A percentile compares a stretch with the other conserved stretches of the same genome.
Conservation (phyloP, 2,888 invertebrate genomes). For the Drosophila histrio region DNA sequence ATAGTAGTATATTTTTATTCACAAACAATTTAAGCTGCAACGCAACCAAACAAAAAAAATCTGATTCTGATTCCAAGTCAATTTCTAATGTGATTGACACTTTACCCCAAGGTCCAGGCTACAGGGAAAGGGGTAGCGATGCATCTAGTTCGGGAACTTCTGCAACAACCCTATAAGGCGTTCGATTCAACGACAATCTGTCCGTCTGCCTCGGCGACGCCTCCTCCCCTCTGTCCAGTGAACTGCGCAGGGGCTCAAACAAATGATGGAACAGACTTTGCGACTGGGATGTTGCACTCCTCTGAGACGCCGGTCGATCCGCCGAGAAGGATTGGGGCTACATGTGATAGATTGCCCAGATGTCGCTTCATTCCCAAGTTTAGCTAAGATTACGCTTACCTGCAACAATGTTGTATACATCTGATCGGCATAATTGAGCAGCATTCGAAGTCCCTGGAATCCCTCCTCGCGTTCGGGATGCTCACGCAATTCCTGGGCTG, state of each 20-base stretch:
- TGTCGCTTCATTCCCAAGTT: no score
- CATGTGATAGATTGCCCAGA: background rate
- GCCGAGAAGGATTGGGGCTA: constrained; percentile 25
- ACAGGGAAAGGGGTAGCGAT: background rate
- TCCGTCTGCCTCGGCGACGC: background rate
- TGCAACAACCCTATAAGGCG: constrained; percentile 15
- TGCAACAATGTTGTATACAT: constrained; percentile 48
- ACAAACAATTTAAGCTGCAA: constrained; percentile 42
- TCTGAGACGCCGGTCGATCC: background rate
- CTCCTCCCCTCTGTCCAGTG: background rate
- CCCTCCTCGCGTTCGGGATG: constrained; percentile 49
- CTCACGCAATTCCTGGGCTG: constrained; percentile 31
- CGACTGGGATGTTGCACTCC: background rate
- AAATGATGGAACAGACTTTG: constrained; percentile 43
- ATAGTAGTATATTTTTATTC: constrained; percentile 6
- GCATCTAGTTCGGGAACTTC: background rate
- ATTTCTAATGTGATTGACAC: constrained; percentile 8
- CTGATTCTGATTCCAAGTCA: background rate
- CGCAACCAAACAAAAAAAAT: background rate
- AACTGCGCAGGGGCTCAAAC: constrained; percentile 25
- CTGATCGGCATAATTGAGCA: constrained; percentile 48
- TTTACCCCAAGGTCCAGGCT: background rate
- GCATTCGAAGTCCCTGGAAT: constrained; percentile 29
- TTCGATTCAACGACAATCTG: background rate
- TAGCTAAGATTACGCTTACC: background rate